These are phyloP conservation scores for Phrynocephalus guinanensis DNA, from an alignment of 2,797 vertebrate species.

Conservation along the genomic window DNA sequence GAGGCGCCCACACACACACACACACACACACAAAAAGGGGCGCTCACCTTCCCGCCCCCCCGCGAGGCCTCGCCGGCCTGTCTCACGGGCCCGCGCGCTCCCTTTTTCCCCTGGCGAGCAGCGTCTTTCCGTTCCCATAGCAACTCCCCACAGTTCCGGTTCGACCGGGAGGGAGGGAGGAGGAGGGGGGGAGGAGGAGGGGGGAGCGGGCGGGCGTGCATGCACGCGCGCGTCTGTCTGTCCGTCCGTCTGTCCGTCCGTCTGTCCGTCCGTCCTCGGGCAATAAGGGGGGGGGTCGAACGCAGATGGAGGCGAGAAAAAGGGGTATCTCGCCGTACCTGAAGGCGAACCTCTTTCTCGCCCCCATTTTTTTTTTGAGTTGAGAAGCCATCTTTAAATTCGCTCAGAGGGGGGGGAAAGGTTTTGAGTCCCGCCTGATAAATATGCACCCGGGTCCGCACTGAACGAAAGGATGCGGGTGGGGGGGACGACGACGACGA, in stretches of 20 bases:
- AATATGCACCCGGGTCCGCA: too few relatives aligned
- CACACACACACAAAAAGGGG: neutral
- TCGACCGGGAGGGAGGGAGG: neutral
- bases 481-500: too few relatives aligned
- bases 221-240: neutral
- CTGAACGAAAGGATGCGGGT: too few relatives aligned
- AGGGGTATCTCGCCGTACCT: too few relatives aligned
- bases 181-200: neutral
- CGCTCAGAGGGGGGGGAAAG: too few relatives aligned
- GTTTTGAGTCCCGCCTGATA: too few relatives aligned
- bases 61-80: neutral
- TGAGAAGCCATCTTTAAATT: conserved; percentile 2
- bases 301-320: neutral
- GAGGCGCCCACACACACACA: too few relatives aligned
- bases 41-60: neutral
- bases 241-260: too few relatives aligned
- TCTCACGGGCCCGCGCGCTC: neutral
- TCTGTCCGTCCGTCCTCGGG: neutral
- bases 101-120: neutral
- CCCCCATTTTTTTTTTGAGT: neutral
- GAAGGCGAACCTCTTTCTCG: too few relatives aligned
- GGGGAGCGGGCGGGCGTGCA: too few relatives aligned
- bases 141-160: conserved; percentile 3
- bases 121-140: conserved; percentile 18
- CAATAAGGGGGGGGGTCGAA: neutral